phyloP scores from a whole-genome alignment of 2,797 vertebrate species.

The Ibycter americanus region DNA sequence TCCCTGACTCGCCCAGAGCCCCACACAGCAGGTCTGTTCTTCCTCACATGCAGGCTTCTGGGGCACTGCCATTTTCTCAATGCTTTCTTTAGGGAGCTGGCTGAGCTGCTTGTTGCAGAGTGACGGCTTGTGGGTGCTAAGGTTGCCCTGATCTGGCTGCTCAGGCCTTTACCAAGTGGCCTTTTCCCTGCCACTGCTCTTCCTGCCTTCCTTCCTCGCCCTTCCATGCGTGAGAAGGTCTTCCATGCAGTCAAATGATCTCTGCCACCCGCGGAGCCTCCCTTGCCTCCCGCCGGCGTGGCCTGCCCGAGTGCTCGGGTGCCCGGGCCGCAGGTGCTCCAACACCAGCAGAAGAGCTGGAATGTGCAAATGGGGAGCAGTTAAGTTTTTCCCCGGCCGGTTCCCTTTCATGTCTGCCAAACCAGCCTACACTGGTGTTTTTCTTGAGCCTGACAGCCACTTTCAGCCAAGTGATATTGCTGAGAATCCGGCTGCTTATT shows the following conservation, averaged over 20 bases:
- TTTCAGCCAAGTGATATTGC: not conserved
- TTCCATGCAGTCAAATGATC: not conserved
- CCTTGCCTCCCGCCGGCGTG: accelerated
- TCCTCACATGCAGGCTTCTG: not conserved
- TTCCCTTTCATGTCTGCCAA: not conserved
- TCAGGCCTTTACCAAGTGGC: not conserved
- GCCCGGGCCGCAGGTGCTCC: not conserved
- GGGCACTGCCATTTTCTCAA: not conserved
- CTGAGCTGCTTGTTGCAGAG: not conserved
- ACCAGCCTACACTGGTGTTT: not conserved
- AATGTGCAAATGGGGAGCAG: not conserved
- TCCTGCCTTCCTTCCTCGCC: not conserved
- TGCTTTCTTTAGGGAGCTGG: not conserved
- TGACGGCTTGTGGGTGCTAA: accelerated
- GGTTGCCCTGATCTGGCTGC: not conserved
- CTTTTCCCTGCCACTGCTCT: not conserved
- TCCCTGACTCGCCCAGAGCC: not conserved
- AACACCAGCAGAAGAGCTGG: not conserved
- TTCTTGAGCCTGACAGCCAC: not conserved
- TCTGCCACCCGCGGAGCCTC: accelerated
- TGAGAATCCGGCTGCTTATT: not conserved
- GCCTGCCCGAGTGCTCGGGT: not conserved
- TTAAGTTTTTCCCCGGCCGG: not conserved
- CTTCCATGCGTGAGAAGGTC: not conserved
- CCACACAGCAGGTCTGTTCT: not conserved